Percentiles rank a stretch among this genome's conserved stretches.
Conservation (phyloP, 2,113 vertebrate genomes). For the Tragelaphus imberbis region DNA sequence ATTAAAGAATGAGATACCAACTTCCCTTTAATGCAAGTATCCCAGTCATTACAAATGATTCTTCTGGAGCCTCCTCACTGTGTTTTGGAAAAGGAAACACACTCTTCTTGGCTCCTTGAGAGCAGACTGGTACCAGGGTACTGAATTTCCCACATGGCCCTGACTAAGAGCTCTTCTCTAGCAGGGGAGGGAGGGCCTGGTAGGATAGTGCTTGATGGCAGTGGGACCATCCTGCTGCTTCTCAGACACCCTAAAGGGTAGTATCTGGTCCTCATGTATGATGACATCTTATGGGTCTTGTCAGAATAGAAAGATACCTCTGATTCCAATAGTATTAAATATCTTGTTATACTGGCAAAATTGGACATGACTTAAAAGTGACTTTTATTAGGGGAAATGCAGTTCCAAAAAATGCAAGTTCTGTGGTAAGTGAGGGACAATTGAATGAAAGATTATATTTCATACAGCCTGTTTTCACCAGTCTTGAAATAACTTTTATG, state of each 20-base stretch:
- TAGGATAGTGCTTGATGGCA: background rate
- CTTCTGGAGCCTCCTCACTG: background rate
- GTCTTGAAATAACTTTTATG: background rate
- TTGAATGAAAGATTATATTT: slow-evolving; percentile 15
- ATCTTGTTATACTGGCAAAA: background rate
- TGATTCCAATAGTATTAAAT: background rate
- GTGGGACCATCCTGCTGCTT: background rate
- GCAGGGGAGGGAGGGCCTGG: background rate
- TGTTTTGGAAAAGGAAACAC: background rate
- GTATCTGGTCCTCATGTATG: background rate
- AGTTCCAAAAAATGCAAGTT: background rate
- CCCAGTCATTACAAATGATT: background rate
- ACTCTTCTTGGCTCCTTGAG: background rate
- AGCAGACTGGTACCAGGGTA: background rate
- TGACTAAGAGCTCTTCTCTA: background rate
- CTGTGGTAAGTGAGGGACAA: background rate
- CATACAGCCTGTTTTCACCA: background rate
- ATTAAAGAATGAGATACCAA: background rate
- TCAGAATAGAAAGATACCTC: background rate
- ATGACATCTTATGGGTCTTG: background rate
- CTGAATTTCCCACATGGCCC: background rate
- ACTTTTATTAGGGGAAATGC: background rate
- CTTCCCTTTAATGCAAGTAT: background rate
- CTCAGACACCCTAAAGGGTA: too few relatives aligned
- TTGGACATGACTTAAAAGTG: background rate